Evolutionary conservation across 2,797 vertebrate species (phyloP).

Genomic region (Bucorvus abyssinicus): DNA sequence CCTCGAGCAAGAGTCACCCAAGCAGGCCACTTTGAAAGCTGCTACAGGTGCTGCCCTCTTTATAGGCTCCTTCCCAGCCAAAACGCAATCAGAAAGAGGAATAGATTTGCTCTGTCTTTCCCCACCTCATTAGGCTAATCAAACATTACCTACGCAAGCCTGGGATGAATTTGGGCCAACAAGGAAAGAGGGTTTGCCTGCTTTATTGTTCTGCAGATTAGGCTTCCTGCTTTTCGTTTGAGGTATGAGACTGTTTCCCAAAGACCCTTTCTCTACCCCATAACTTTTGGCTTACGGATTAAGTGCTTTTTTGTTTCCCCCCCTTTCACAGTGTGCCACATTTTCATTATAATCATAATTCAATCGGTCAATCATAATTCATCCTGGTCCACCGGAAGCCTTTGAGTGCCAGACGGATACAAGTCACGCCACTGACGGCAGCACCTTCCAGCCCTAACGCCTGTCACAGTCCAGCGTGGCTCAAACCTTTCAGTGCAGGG

Average conservation of each 20-base stretch:
- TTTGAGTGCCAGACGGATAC: background rate
- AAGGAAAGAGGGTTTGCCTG: constrained; percentile 59
- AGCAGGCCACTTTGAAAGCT: background rate
- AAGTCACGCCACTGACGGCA: background rate
- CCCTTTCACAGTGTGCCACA: background rate
- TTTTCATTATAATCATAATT: background rate
- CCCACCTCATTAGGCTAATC: constrained; percentile 59
- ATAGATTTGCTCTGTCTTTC: constrained; percentile 47
- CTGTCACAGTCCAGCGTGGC: background rate
- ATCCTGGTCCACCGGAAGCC: background rate
- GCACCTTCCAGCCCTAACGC: background rate
- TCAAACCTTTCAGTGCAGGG: background rate
- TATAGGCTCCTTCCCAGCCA: constrained; percentile 19
- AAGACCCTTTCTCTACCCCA: constrained; percentile 17
- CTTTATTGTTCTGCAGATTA: constrained; percentile 67
- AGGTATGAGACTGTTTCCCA: constrained; percentile 34
- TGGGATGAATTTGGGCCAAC: constrained; percentile 62
- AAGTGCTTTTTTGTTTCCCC: background rate
- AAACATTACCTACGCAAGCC: constrained; percentile 66
- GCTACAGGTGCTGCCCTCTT: background rate
- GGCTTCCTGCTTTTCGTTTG: constrained; percentile 58
- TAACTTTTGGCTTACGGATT: background rate
- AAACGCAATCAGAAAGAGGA: constrained; percentile 47
- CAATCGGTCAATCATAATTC: background rate
- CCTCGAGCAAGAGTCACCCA: background rate